Evolutionary conservation across 2,113 vertebrate species (phyloP).

Genomic region (Melanostigma gelatinosum): DNA sequence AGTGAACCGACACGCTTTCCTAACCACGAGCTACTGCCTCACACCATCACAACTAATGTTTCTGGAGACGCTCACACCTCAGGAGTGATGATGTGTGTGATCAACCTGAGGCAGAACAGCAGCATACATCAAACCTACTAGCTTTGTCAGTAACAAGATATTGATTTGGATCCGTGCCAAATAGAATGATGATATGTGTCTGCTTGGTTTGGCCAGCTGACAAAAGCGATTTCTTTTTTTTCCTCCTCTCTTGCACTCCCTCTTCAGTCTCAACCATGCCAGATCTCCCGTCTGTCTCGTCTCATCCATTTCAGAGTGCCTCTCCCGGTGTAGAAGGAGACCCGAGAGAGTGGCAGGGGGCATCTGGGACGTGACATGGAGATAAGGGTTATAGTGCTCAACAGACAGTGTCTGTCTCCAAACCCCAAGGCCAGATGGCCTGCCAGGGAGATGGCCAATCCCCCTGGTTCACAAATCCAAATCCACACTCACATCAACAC

Average conservation of each 20-base stretch:
- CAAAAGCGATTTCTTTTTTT: slow-evolving; percentile 29
- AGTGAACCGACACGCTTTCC: slow-evolving; percentile 10
- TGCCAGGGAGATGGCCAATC: slow-evolving; percentile 62
- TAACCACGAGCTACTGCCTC: slow-evolving; percentile 27
- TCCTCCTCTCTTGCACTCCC: slow-evolving; percentile 9
- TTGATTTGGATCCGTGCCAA: slow-evolving; percentile 61
- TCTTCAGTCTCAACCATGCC: slow-evolving; percentile 34
- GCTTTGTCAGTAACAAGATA: slow-evolving; percentile 58
- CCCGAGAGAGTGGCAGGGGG: slow-evolving; percentile 52
- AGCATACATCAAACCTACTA: slow-evolving; percentile 52
- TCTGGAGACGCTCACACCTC: background rate
- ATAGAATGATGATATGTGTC: slow-evolving; percentile 58
- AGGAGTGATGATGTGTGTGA: slow-evolving; percentile 30
- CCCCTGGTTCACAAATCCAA: slow-evolving; percentile 38
- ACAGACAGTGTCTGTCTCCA: slow-evolving; percentile 70
- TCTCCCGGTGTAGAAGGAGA: slow-evolving; percentile 54
- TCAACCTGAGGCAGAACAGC: slow-evolving; percentile 50
- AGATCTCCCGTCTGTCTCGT: slow-evolving; percentile 62
- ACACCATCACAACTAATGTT: slow-evolving; percentile 9
- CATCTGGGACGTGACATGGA: slow-evolving; percentile 63
- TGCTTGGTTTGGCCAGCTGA: slow-evolving; percentile 51
- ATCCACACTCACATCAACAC: slow-evolving; percentile 23
- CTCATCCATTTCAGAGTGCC: slow-evolving; percentile 57
- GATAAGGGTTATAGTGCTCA: slow-evolving; percentile 66
- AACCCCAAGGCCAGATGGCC: slow-evolving; percentile 74